Percentiles rank a stretch among this genome's conserved stretches.
These are phyloP conservation scores for Leptodactylus fallax DNA, from an alignment of 2,797 vertebrate genomes.

Conservation along the genomic window DNA sequence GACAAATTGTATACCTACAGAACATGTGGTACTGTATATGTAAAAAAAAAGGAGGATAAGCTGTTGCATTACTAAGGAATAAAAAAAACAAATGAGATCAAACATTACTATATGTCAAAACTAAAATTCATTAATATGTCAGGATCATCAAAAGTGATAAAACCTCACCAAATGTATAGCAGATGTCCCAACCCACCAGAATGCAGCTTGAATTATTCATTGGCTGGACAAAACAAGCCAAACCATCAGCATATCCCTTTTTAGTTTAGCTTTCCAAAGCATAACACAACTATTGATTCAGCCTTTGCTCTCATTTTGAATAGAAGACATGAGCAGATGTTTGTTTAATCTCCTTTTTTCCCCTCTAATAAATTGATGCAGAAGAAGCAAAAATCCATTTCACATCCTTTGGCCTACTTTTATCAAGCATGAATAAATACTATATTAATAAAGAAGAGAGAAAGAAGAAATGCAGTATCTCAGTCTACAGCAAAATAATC, in stretches of 20 bases:
- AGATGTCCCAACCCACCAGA: slow-evolving; percentile 28
- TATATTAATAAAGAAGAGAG: neutral
- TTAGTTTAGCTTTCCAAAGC: slow-evolving; percentile 55
- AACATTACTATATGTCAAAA: slow-evolving; percentile 46
- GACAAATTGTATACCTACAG: too few relatives aligned
- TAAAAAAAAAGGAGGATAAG: neutral
- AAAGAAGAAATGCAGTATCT: too few relatives aligned
- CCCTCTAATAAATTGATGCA: slow-evolving; percentile 20
- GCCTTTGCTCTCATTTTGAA: slow-evolving; percentile 38
- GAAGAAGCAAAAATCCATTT: slow-evolving; percentile 21
- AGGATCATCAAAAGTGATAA: slow-evolving; percentile 45
- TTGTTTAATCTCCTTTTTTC: slow-evolving; percentile 30
- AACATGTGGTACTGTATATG: too few relatives aligned
- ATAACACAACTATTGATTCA: slow-evolving; percentile 53
- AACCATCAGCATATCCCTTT: slow-evolving; percentile 50
- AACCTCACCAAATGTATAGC: slow-evolving; percentile 35
- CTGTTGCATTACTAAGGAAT: slow-evolving; percentile 47
- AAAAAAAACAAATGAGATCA: slow-evolving; percentile 13
- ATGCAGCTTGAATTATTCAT: slow-evolving; percentile 53
- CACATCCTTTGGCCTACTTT: neutral
- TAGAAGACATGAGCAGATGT: slow-evolving; percentile 46
- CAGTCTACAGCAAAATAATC: too few relatives aligned
- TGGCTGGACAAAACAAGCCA: slow-evolving; percentile 51
- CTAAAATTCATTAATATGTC: slow-evolving; percentile 48
- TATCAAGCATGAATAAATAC: neutral